Conservation (phyloP, 2,888 invertebrate species). For the Drosophila recens region DNA sequence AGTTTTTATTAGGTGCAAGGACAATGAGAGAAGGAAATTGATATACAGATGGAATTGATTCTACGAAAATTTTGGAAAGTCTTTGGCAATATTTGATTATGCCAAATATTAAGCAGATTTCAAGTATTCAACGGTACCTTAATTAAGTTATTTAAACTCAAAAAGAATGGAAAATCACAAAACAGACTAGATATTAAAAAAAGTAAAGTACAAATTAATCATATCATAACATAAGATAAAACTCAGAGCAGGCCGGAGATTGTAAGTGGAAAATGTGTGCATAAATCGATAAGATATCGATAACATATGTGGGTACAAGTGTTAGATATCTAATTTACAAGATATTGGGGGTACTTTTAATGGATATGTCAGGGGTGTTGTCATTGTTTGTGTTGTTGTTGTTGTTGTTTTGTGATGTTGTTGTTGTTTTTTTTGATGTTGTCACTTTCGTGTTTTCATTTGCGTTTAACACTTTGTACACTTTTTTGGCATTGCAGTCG, state of each 20-base stretch:
- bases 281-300: neutral
- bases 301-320: slow-evolving; percentile 3
- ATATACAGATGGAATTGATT: no score
- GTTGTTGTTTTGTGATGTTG: no score
- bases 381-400: neutral
- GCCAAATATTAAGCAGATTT: no score
- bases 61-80: no score
- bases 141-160: no score
- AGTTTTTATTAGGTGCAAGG: neutral
- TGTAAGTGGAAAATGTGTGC: neutral
- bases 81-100: no score
- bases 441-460: slow-evolving; percentile 40
- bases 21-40: neutral
- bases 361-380: slow-evolving; percentile 12
- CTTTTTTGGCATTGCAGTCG: slow-evolving; percentile 48
- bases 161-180: neutral
- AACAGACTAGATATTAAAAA: neutral
- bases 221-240: neutral
- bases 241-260: neutral
- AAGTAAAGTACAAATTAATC: neutral
- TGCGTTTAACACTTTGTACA: slow-evolving; percentile 28
- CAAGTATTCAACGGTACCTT: no score
- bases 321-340: slow-evolving; percentile 5
- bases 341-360: slow-evolving; percentile 9
- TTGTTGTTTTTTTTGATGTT: slow-evolving; percentile 15